A percentile compares a stretch with the other conserved stretches of the same genome.
These are phyloP conservation scores for Gnatocerus cornutus DNA, from an alignment of 2,888 invertebrate genomes.

Conservation along the genomic window DNA sequence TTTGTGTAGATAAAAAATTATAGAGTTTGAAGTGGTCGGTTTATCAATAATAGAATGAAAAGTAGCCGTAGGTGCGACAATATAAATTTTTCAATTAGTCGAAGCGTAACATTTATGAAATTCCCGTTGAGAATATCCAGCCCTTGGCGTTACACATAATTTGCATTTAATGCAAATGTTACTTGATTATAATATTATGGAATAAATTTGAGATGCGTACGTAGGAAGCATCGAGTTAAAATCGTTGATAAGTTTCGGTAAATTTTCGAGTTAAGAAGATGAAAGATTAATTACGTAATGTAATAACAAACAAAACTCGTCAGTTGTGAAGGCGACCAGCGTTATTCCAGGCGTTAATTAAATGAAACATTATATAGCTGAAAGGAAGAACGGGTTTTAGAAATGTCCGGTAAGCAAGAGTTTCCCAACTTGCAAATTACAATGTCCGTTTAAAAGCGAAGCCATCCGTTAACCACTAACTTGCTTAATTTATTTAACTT, in stretches of 20 bases:
- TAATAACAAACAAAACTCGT: conserved; percentile 39
- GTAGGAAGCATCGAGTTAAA: conserved; percentile 1
- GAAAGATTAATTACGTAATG: conserved; percentile 39
- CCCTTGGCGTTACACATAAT: conserved; percentile 30
- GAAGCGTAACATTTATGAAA: conserved; percentile 19
- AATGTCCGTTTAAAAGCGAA: conserved; percentile 46
- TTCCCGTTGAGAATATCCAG: conserved; percentile 15
- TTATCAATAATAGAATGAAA: too few relatives aligned
- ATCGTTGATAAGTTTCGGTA: conserved; percentile 19
- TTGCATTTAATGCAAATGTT: conserved; percentile 41
- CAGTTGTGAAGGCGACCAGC: conserved; percentile 32
- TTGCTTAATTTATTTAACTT: conserved; percentile 43
- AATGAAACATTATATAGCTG: conserved; percentile 45
- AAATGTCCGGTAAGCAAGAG: conserved; percentile 46
- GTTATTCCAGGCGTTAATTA: conserved; percentile 45
- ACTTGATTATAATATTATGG: conserved; percentile 21
- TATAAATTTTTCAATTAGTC: conserved; percentile 18
- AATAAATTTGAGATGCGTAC: conserved; percentile 22
- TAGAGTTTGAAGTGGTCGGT: too few relatives aligned
- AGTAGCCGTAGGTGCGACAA: not conserved
- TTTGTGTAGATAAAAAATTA: too few relatives aligned
- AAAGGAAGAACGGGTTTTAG: conserved; percentile 46
- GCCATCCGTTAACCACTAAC: conserved; percentile 46
- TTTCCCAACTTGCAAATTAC: conserved; percentile 49
- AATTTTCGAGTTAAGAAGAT: conserved; percentile 26